Evolutionary conservation across 2,888 invertebrate genomes (phyloP).

Genomic region (Metellina segmentata): DNA sequence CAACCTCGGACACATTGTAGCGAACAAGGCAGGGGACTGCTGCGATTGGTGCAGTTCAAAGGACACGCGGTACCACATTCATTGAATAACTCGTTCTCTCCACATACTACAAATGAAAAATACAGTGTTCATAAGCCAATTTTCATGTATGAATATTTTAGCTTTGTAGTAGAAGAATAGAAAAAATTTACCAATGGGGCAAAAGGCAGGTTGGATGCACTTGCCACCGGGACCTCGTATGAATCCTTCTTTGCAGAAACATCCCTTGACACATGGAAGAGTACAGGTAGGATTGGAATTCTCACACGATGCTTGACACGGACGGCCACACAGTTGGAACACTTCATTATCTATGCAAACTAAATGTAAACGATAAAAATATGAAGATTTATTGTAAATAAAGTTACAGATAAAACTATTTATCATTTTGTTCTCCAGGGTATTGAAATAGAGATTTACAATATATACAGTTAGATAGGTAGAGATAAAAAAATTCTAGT

Average conservation of each 20-base stretch:
- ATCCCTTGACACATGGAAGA: not conserved
- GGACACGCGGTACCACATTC: conserved; percentile 47
- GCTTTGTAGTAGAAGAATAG: too few species aligned
- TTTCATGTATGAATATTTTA: not conserved
- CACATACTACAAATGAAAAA: conserved; percentile 25
- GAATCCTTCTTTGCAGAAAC: conserved; percentile 12
- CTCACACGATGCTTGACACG: conserved; percentile 34
- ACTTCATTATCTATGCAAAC: conserved; percentile 47
- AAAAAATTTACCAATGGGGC: not conserved
- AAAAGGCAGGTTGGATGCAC: not conserved
- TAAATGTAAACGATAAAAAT: not conserved
- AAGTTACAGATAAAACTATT: not conserved
- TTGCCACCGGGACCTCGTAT: conserved; percentile 4
- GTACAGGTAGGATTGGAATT: not conserved
- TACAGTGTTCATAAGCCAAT: not conserved
- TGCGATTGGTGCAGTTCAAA: not conserved
- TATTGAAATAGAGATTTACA: not conserved
- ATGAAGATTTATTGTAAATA: not conserved
- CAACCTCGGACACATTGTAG: not conserved
- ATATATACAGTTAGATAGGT: too few species aligned
- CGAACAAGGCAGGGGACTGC: not conserved
- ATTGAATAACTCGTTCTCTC: conserved; percentile 26
- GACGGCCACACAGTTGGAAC: conserved; percentile 39
- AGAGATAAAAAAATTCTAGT: too few species aligned
- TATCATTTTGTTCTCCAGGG: not conserved